Percentiles rank a stretch among this genome's conserved stretches.
These are phyloP conservation scores for Proteles cristata DNA, from an alignment of 2,113 vertebrate genomes.

Conservation along the genomic window DNA sequence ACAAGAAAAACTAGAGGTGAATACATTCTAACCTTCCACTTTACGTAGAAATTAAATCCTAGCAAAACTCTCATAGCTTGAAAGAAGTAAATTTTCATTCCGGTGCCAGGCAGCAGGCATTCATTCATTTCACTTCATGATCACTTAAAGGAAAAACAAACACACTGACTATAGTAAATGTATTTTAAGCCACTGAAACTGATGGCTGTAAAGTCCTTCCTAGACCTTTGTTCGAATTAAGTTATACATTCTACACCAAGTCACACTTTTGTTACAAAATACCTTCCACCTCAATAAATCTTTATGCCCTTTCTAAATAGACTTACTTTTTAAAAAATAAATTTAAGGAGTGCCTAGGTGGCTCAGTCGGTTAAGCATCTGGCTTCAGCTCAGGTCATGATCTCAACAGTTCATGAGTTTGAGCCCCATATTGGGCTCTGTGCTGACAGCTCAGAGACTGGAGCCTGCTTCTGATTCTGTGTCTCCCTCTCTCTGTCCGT, in stretches of 20 bases:
- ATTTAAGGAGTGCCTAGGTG: too few relatives aligned
- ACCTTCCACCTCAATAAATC: neutral
- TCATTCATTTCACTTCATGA: neutral
- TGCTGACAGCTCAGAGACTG: too few relatives aligned
- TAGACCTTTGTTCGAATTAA: neutral
- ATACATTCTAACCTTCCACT: neutral
- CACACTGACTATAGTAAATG: neutral
- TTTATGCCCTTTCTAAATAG: neutral
- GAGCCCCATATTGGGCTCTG: too few relatives aligned
- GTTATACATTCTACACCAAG: neutral
- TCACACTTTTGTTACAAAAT: neutral
- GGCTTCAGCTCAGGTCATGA: too few relatives aligned
- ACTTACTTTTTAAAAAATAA: neutral
- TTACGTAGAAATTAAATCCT: neutral
- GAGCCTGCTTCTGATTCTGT: too few relatives aligned
- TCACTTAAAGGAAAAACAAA: neutral
- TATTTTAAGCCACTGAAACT: neutral
- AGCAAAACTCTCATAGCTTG: neutral
- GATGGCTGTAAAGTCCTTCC: neutral
- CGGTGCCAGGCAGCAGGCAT: neutral
- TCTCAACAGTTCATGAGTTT: too few relatives aligned
- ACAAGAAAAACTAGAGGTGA: neutral
- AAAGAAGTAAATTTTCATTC: neutral
- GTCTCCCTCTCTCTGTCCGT: too few relatives aligned
- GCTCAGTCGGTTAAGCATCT: too few relatives aligned